Percentiles rank a stretch among this genome's conserved stretches.
These are phyloP conservation scores for Seira sanloemensis DNA, from an alignment of 2,888 invertebrate genomes.

Conservation along the genomic window DNA sequence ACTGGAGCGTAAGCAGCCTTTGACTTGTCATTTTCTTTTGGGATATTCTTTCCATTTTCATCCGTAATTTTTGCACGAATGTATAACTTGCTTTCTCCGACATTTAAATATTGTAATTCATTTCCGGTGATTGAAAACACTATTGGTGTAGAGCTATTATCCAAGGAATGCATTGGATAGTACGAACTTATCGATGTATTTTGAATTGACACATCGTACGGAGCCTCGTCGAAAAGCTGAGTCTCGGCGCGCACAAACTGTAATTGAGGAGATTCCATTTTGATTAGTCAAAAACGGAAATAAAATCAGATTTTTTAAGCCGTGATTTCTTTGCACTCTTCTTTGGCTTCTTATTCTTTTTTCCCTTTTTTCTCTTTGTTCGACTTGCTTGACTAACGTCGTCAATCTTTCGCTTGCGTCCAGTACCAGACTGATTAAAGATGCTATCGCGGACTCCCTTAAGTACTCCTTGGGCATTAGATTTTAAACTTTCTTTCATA, in stretches of 20 bases:
- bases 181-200: background rate
- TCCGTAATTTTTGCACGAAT: background rate
- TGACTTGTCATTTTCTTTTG: conserved; percentile 3
- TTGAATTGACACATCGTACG: conserved; percentile 12
- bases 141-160: conserved; percentile 1
- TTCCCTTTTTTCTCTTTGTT: background rate
- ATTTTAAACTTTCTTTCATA: conserved; percentile 13
- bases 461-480: background rate
- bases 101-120: conserved; percentile 9
- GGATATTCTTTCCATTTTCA: background rate
- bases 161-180: conserved; percentile 6
- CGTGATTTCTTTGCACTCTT: background rate
- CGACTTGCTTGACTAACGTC: background rate
- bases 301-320: background rate
- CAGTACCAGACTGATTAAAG: background rate
- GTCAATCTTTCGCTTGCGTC: background rate
- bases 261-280: background rate
- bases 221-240: conserved; percentile 5
- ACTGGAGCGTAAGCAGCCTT: conserved; percentile 14
- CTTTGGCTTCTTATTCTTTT: background rate
- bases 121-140: background rate
- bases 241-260: conserved; percentile 1
- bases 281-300: conserved; percentile 17
- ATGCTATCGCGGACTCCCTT: conserved; percentile 12
- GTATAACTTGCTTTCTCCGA: background rate